phyloP scores from a whole-genome alignment of 2,888 invertebrate genomes.

The Oasisia sp. region DNA sequence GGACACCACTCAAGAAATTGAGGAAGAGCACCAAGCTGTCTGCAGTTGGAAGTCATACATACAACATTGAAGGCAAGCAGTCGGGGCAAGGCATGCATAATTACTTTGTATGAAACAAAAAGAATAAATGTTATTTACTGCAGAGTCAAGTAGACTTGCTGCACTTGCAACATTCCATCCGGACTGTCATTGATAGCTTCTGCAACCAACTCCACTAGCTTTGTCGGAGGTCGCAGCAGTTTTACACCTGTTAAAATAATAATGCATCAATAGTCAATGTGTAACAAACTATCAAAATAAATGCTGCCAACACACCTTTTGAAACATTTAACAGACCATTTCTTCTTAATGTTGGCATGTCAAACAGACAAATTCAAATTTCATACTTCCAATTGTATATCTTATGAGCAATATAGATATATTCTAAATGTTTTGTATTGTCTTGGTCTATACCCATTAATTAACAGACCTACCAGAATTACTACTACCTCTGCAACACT shows the following conservation, averaged over 20 bases:
- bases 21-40: background rate
- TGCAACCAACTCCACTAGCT: constrained; percentile 56
- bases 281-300: background rate
- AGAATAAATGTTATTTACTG: constrained; percentile 46
- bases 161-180: constrained; percentile 56
- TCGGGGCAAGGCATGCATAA: background rate
- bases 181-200: constrained; percentile 52
- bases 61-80: background rate
- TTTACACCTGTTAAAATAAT: constrained; percentile 45
- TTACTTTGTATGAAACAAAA: background rate
- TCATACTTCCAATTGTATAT: no score
- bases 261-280: background rate
- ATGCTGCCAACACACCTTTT: background rate
- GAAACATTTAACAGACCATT: background rate
- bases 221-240: constrained; percentile 51
- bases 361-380: no score
- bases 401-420: no score
- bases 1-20: background rate
- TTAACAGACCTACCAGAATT: no score
- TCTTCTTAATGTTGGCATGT: no score
- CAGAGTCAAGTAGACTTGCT: constrained; percentile 54
- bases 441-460: no score
- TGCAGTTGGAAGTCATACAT: background rate
- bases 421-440: no score
- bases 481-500: no score